Evolutionary conservation across 2,888 invertebrate species (phyloP).

Genomic region (Ochropleura plecta): DNA sequence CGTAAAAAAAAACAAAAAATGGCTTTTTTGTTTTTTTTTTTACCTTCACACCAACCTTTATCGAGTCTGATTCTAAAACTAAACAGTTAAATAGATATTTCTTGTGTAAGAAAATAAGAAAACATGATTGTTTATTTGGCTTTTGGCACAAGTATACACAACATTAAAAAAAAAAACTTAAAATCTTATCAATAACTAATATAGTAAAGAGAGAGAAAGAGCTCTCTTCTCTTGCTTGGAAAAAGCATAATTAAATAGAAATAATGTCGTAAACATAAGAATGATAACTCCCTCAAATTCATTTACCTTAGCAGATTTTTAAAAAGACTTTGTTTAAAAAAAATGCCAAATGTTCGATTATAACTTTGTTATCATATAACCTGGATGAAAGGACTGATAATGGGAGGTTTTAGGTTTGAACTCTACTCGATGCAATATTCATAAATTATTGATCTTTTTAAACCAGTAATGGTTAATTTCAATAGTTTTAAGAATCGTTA

Average conservation of each 20-base stretch:
- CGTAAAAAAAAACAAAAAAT: too few species aligned
- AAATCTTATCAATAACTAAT: too few species aligned
- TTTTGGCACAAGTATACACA: too few species aligned
- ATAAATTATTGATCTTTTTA: neutral
- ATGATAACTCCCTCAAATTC: neutral
- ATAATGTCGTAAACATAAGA: neutral
- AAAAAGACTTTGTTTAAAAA: neutral
- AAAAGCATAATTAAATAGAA: neutral
- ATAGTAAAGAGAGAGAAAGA: too few species aligned
- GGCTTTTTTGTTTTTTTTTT: too few species aligned
- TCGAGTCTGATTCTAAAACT: too few species aligned
- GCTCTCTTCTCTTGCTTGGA: neutral
- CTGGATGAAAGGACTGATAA: too few species aligned
- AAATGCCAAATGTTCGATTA: neutral
- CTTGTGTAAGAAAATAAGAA: too few species aligned
- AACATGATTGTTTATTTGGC: too few species aligned
- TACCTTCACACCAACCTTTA: too few species aligned
- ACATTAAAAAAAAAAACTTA: too few species aligned
- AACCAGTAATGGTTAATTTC: neutral
- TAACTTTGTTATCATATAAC: neutral
- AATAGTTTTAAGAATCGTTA: neutral
- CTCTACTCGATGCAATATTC: neutral
- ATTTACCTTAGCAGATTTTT: too few species aligned
- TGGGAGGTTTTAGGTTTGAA: neutral
- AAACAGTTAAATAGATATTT: neutral